Conservation (phyloP, 2,888 invertebrate genomes). For the Reticulitermes lucifugus region DNA sequence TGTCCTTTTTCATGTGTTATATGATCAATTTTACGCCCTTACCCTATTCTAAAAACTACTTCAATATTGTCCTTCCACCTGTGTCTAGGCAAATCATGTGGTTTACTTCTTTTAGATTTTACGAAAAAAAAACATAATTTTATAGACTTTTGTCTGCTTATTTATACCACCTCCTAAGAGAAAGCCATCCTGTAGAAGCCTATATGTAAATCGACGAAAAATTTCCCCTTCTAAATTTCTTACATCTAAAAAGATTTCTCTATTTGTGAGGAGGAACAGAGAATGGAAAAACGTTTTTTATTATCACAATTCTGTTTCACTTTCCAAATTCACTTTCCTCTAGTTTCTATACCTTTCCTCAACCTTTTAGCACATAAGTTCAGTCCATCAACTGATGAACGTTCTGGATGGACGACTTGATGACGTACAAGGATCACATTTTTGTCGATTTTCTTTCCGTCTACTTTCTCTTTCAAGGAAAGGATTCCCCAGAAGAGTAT, state of each 20-base stretch:
- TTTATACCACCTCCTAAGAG: not conserved
- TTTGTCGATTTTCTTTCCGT: not conserved
- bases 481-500: not conserved
- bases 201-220: not conserved
- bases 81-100: no score
- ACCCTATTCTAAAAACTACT: no score
- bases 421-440: conserved; percentile 6
- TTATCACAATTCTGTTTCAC: not conserved
- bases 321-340: not conserved
- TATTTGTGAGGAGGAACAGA: not conserved
- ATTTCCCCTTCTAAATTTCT: not conserved
- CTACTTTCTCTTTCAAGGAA: not conserved
- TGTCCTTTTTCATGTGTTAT: no score
- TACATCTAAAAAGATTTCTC: not conserved
- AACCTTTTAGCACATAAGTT: not conserved
- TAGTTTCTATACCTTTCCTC: not conserved
- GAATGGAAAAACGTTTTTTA: not conserved
- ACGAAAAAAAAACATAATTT: no score
- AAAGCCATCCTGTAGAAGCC: not conserved
- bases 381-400: not conserved
- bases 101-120: no score
- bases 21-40: no score
- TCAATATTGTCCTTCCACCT: no score
- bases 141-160: no score
- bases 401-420: conserved; percentile 13